A percentile compares a stretch with the other conserved stretches of the same genome.
phyloP scores from a whole-genome alignment of 2,113 vertebrate genomes.

The Laticauda laticaudata region DNA sequence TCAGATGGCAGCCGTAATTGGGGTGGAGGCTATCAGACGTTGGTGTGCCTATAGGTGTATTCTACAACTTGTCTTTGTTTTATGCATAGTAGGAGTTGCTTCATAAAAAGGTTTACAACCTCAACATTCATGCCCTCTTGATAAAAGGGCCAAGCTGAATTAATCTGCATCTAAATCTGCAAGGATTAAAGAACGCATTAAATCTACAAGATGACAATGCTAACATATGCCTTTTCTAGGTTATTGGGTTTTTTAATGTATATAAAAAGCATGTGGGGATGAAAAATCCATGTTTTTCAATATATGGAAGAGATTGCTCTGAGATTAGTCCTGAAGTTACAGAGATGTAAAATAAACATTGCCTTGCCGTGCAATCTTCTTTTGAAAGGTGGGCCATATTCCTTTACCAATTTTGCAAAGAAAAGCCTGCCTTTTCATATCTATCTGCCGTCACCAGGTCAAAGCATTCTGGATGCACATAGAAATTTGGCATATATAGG shows the following conservation, averaged over 20 bases:
- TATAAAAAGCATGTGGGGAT: neutral
- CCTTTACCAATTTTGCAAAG: neutral
- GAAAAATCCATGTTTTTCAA: neutral
- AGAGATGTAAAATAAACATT: neutral
- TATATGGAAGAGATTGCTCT: neutral
- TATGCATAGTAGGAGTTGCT: neutral
- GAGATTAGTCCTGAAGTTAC: neutral
- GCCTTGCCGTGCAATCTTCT: neutral
- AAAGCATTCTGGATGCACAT: neutral
- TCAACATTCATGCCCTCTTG: neutral
- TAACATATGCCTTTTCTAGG: neutral
- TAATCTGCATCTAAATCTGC: neutral
- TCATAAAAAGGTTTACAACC: conserved; percentile 10
- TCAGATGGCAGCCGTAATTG: conserved; percentile 32
- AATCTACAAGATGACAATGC: neutral
- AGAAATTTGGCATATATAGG: neutral
- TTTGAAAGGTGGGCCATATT: neutral
- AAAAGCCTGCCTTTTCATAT: neutral
- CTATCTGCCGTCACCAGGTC: neutral
- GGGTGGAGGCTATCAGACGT: conserved; percentile 15
- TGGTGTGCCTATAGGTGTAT: neutral
- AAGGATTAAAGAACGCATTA: neutral
- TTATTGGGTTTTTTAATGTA: neutral
- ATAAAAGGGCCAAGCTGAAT: neutral
- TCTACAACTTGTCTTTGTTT: conserved; percentile 13